A percentile compares a stretch with the other conserved stretches of the same genome.
These are phyloP conservation scores for Polypterus senegalus DNA, from an alignment of 2,113 vertebrate genomes.

Conservation along the genomic window DNA sequence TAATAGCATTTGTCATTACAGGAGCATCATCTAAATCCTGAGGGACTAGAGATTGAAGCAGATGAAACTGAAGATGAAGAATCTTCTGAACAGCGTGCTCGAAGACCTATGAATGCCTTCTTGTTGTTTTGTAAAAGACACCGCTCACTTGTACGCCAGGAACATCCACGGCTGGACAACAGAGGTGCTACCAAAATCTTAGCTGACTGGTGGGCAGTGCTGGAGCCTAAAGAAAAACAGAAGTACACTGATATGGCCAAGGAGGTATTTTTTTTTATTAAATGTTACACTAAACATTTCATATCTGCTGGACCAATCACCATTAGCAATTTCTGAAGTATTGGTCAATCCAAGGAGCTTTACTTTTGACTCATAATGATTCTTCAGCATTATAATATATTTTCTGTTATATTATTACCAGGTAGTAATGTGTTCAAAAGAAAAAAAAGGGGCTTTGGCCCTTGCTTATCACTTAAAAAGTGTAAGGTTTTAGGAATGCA, in stretches of 20 bases:
- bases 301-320: no score
- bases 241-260: slow-evolving; percentile 99
- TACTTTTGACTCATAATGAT: no score
- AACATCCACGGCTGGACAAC: slow-evolving; percentile 93
- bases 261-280: slow-evolving; percentile 56
- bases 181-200: slow-evolving; percentile 95
- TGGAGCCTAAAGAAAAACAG: slow-evolving; percentile 94
- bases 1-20: slow-evolving; percentile 24
- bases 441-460: no score
- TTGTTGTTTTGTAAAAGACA: slow-evolving; percentile 96
- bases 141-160: slow-evolving; percentile 86
- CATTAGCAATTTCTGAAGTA: no score
- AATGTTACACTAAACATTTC: no score
- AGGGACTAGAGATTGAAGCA: slow-evolving; percentile 65
- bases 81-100: slow-evolving; percentile 77
- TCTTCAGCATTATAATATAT: no score
- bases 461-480: no score
- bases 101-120: slow-evolving; percentile 97
- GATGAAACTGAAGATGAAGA: slow-evolving; percentile 78
- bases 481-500: no score
- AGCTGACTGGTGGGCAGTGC: slow-evolving; percentile 96
- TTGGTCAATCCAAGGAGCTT: no score
- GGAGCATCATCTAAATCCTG: slow-evolving; percentile 56
- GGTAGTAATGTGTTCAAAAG: no score
- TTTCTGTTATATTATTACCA: no score